Conservation (phyloP, 2,888 invertebrate genomes). For the Hydriomena furcata region DNA sequence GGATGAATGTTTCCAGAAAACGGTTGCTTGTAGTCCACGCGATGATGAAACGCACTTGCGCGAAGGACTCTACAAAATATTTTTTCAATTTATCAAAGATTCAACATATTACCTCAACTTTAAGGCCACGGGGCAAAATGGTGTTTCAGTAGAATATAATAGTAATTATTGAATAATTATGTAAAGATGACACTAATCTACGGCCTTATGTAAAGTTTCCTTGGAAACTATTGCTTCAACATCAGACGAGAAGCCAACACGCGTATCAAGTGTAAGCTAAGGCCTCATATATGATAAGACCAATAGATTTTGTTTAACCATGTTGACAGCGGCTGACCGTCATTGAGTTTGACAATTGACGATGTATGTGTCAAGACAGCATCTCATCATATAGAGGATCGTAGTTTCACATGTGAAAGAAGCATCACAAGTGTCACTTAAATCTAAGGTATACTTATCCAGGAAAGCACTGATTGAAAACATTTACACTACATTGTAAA, state of each 20-base stretch:
- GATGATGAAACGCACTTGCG: constrained; percentile 30
- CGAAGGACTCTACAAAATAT: constrained; percentile 36
- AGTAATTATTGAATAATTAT: constrained; percentile 70
- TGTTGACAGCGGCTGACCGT: constrained; percentile 8
- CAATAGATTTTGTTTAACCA: neutral
- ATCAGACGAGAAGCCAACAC: constrained; percentile 31
- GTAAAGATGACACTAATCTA: constrained; percentile 63
- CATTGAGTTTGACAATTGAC: neutral
- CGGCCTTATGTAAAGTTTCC: constrained; percentile 70
- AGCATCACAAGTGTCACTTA: constrained; percentile 48
- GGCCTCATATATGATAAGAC: constrained; percentile 13
- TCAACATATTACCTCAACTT: constrained; percentile 77
- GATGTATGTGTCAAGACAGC: neutral
- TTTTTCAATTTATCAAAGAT: constrained; percentile 74
- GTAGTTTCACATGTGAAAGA: constrained; percentile 32
- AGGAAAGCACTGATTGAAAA: constrained; percentile 64
- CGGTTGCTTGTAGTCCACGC: constrained; percentile 24
- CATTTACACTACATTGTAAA: constrained; percentile 67
- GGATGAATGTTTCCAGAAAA: constrained; percentile 12
- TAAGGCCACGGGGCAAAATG: constrained; percentile 83
- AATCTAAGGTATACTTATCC: constrained; percentile 57
- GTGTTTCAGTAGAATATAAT: constrained; percentile 80
- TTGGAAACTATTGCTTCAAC: constrained; percentile 40
- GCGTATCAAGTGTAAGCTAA: constrained; percentile 21
- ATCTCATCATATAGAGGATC: constrained; percentile 22